Base-by-base conservation (phyloP, 2,888 invertebrate species). In the Suillia variegata region DNA sequence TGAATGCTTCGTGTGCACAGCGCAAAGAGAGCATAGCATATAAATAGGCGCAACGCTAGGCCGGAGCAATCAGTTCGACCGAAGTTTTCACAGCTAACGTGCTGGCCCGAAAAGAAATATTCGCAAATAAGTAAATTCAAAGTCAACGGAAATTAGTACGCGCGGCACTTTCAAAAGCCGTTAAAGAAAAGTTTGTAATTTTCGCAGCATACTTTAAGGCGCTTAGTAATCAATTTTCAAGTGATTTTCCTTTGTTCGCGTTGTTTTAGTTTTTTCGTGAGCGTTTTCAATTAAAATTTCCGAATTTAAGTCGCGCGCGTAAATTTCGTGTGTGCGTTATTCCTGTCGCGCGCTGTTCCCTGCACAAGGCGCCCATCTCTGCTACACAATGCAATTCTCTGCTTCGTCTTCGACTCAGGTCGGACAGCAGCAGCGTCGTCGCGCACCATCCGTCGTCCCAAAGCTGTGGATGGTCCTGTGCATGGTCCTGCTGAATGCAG, bases 401-500 rank as follows among this genome's bases (percentile, higher is more conserved):
- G 12, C 38, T 4, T 13, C 38, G 38, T 45, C 45, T 45, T 8
- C 8, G 12, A 38, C 4, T 13, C 45, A 18, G n/a, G 45, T 5
- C 45, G 4, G n/a, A 4, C 12, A 10, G 15, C 6, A 8, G 15
- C 38, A 38, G 38, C 38, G 38, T 4, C 38, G 38, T 4, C 10
- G 38, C 4, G 38, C 38, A n/a, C 38, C 38, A 13, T 18, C 5
- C 18, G 17, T 20, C 13, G 13, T 13, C 5, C 45, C 18, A 17
- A 45, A 45, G 65, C 59, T 76, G 48, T 66, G 75, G 70, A 65
- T 79, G 59, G 59, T 77, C 55, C 68, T 78, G 59, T 73, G 74
- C 61, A 71, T 78, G 78, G n/a, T n/a, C n/a, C 70, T 78, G 56
- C 63, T 80, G 62, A 80, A 75, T 73, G 77, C 77, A 62, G 79